Conservation (phyloP, 2,113 vertebrate genomes). For the Micronycteris hirsuta region DNA sequence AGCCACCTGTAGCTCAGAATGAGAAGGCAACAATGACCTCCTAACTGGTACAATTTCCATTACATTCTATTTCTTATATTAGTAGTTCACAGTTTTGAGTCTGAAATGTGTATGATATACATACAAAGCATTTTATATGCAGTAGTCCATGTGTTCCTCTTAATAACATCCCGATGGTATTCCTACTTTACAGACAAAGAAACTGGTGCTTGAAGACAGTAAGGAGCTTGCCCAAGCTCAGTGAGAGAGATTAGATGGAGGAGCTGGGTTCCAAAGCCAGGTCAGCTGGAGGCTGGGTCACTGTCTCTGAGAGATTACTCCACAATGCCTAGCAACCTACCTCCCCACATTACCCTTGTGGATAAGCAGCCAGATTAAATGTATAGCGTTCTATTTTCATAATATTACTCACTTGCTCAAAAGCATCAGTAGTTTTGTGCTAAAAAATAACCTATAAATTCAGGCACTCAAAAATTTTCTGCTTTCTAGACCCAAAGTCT, state of each 20-base stretch:
- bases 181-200: neutral
- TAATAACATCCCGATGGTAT: neutral
- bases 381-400: neutral
- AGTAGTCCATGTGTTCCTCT: neutral
- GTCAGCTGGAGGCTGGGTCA: neutral
- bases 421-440: neutral
- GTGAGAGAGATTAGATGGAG: neutral
- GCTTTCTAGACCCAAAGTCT: neutral
- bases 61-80: neutral
- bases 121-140: neutral
- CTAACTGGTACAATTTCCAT: neutral
- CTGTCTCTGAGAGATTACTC: neutral
- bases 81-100: neutral
- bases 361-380: neutral
- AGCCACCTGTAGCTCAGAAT: neutral
- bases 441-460: neutral
- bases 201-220: neutral
- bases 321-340: neutral
- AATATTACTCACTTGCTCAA: neutral
- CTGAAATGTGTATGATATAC: neutral
- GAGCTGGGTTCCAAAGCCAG: neutral
- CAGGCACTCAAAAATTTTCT: neutral
- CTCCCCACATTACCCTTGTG: neutral
- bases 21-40: neutral
- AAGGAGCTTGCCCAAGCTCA: neutral